These are phyloP conservation scores for Nebria ingens DNA, from an alignment of 1,140 invertebrate genomes.

Conservation along the genomic window DNA sequence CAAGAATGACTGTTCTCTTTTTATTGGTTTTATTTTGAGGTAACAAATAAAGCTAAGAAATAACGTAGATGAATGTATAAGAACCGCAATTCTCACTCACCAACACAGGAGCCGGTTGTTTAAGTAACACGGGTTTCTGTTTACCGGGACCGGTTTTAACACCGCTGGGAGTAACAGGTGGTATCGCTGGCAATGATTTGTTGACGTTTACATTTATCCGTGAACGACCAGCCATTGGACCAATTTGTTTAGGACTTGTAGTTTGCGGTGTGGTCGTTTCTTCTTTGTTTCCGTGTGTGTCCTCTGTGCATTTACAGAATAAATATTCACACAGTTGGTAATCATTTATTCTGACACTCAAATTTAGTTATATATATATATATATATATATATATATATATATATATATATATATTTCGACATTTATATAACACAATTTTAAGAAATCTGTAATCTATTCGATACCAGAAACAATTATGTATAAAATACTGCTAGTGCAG, in stretches of 20 bases:
- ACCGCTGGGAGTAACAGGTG: constrained; percentile 20
- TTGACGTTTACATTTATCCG: background rate
- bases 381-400: no score
- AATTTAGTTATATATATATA: background rate
- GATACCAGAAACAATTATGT: no score
- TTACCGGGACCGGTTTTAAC: constrained; percentile 35
- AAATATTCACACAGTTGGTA: background rate
- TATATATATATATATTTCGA: background rate
- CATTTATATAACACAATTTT: no score
- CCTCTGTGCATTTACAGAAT: constrained; percentile 1
- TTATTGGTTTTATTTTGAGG: background rate
- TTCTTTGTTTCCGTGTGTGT: background rate
- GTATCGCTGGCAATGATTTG: background rate
- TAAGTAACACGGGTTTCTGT: constrained; percentile 21
- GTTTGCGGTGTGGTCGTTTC: constrained; percentile 26
- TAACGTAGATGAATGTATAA: no score
- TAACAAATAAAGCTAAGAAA: background rate
- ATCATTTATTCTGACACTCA: constrained; percentile 1
- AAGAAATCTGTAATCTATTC: no score
- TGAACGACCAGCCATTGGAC: constrained; percentile 19
- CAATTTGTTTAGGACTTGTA: constrained; percentile 31
- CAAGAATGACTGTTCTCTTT: background rate
- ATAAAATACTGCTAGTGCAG: no score
- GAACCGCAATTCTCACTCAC: no score
- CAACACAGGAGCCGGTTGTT: background rate